These are phyloP conservation scores for Eptatretus atami DNA, from an alignment of 2,797 vertebrate genomes.

Conservation along the genomic window DNA sequence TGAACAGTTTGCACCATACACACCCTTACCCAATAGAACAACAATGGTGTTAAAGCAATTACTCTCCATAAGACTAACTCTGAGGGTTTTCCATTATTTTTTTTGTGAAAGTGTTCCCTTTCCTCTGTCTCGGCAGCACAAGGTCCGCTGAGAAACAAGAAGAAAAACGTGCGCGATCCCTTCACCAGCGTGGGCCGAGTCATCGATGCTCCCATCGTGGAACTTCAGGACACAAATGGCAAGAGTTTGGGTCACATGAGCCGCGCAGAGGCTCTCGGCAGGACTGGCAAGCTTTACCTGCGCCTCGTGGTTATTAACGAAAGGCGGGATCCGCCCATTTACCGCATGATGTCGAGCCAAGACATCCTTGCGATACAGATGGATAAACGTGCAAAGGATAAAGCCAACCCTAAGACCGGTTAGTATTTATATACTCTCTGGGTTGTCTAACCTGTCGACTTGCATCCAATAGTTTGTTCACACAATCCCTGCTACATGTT, in stretches of 20 bases:
- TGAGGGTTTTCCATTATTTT: no score
- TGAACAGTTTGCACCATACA: no score
- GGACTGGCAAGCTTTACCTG: constrained; percentile 30
- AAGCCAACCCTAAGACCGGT: constrained; percentile 21
- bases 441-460: no score
- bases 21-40: no score
- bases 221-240: constrained; percentile 26
- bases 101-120: no score
- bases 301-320: constrained; percentile 27
- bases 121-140: no score
- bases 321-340: constrained; percentile 28
- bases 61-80: no score
- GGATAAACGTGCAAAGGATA: constrained; percentile 24
- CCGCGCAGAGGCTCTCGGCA: constrained; percentile 23
- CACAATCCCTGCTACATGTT: no score
- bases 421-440: no score
- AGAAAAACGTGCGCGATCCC: neutral
- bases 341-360: constrained; percentile 42
- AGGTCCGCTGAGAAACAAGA: no score
- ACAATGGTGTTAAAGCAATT: no score
- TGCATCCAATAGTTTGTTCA: no score
- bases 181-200: constrained; percentile 30
- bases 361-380: constrained; percentile 48
- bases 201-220: constrained; percentile 27
- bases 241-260: constrained; percentile 38